A percentile compares a stretch with the other conserved stretches of the same genome.
Evolutionary conservation across 2,113 vertebrate species (phyloP).

Genomic region (Dendropsophus ebraccatus): DNA sequence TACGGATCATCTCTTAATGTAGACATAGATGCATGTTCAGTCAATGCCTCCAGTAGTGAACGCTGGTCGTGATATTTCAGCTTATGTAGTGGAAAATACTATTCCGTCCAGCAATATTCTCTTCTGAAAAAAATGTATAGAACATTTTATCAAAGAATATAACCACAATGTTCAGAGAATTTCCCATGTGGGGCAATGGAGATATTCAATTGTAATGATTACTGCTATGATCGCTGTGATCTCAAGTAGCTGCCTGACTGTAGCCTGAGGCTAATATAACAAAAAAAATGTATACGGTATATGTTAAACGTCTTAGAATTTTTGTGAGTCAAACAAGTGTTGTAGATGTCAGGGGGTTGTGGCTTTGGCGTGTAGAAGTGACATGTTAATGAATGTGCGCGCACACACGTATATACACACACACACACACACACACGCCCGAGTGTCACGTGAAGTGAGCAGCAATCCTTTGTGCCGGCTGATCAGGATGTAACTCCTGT

Average conservation of each 20-base stretch:
- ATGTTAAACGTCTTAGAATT: background rate
- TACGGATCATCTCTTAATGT: background rate
- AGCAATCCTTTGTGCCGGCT: slow-evolving; percentile 60
- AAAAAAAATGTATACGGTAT: too few relatives aligned
- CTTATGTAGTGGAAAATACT: background rate
- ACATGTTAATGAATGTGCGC: background rate
- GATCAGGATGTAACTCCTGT: slow-evolving; percentile 23
- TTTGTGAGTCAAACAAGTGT: background rate
- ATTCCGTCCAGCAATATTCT: too few relatives aligned
- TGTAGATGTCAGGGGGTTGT: background rate
- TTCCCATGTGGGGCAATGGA: background rate
- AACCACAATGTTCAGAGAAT: background rate
- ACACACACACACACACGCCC: background rate
- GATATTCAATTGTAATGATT: background rate
- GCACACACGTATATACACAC: background rate
- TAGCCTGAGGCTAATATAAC: too few relatives aligned
- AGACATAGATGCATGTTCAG: background rate
- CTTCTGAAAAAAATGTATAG: background rate
- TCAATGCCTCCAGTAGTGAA: background rate
- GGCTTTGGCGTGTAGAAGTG: too few relatives aligned
- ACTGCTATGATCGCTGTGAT: background rate
- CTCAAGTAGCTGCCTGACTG: background rate
- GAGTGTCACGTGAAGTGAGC: background rate
- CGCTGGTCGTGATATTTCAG: background rate
- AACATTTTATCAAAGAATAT: background rate